Evolutionary conservation across 1,140 invertebrate species (phyloP).

Genomic region (Drosophila varians): DNA sequence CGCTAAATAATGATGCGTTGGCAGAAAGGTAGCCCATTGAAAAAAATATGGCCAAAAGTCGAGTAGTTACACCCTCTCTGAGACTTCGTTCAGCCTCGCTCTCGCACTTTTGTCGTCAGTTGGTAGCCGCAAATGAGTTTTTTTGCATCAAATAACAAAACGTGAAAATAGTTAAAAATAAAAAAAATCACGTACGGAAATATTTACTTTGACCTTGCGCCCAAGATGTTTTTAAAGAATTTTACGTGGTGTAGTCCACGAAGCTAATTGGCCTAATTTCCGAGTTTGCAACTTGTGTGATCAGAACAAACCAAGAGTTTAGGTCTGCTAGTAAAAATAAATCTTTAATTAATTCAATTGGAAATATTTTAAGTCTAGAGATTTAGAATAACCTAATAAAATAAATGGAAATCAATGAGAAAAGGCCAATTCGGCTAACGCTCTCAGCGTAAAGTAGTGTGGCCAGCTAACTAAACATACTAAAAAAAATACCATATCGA

Average conservation of each 20-base stretch:
- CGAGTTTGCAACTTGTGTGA: not conserved
- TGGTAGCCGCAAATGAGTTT: slow-evolving; percentile 16
- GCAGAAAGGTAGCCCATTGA: slow-evolving; percentile 54
- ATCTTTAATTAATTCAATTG: not conserved
- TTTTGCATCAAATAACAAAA: slow-evolving; percentile 46
- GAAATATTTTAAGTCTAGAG: not conserved
- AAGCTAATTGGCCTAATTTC: slow-evolving; percentile 36
- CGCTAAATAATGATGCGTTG: slow-evolving; percentile 50
- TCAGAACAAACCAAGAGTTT: no score
- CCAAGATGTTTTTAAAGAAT: slow-evolving; percentile 15
- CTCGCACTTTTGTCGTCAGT: slow-evolving; percentile 5
- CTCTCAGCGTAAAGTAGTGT: slow-evolving; percentile 35
- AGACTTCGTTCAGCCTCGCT: not conserved
- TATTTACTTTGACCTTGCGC: slow-evolving; percentile 31
- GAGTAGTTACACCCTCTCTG: slow-evolving; percentile 41
- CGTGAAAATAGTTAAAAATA: slow-evolving; percentile 47
- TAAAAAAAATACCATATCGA: slow-evolving; percentile 52
- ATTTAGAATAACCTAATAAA: slow-evolving; percentile 1
- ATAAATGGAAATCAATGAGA: slow-evolving; percentile 54
- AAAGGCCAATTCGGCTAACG: slow-evolving; percentile 34
- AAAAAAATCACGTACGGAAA: slow-evolving; percentile 48
- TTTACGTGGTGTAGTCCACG: slow-evolving; percentile 11
- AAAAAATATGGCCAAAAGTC: slow-evolving; percentile 49
- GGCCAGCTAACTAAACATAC: slow-evolving; percentile 51
- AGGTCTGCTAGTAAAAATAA: not conserved